A percentile compares a stretch with the other conserved stretches of the same genome.
Conservation (phyloP, 1,140 invertebrate genomes). For the Atta colombica region DNA sequence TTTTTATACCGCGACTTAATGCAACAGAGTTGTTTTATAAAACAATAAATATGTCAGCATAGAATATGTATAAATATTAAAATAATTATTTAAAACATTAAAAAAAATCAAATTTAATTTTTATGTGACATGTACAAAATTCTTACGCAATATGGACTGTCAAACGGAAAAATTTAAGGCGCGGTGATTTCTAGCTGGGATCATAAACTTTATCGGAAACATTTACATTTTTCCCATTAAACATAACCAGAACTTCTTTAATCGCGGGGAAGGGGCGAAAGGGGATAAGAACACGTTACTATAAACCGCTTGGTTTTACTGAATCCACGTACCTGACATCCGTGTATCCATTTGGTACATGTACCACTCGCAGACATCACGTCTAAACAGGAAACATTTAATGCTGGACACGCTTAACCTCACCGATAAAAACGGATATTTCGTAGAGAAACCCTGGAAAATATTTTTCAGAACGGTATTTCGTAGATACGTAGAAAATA, state of each 20-base stretch:
- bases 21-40: background rate
- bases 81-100: background rate
- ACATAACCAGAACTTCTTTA: conserved; percentile 47
- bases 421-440: conserved; percentile 52
- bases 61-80: background rate
- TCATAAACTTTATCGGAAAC: conserved; percentile 13
- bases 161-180: conserved; percentile 23
- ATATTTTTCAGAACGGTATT: conserved; percentile 40
- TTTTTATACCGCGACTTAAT: background rate
- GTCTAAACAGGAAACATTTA: conserved; percentile 54
- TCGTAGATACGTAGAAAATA: background rate
- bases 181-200: conserved; percentile 5
- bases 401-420: conserved; percentile 55
- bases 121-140: background rate
- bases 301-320: conserved; percentile 55
- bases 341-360: conserved; percentile 49
- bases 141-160: background rate
- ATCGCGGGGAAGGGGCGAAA: background rate
- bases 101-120: background rate
- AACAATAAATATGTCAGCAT: background rate
- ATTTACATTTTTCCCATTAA: conserved; percentile 55
- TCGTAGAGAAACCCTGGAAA: conserved; percentile 9
- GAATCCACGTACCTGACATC: conserved; percentile 56
- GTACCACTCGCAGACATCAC: conserved; percentile 47
- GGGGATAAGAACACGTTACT: conserved; percentile 62